Percentiles rank a stretch among this genome's conserved stretches.
phyloP scores from a whole-genome alignment of 1,140 invertebrate species.

The Stegodyphus dumicola region DNA sequence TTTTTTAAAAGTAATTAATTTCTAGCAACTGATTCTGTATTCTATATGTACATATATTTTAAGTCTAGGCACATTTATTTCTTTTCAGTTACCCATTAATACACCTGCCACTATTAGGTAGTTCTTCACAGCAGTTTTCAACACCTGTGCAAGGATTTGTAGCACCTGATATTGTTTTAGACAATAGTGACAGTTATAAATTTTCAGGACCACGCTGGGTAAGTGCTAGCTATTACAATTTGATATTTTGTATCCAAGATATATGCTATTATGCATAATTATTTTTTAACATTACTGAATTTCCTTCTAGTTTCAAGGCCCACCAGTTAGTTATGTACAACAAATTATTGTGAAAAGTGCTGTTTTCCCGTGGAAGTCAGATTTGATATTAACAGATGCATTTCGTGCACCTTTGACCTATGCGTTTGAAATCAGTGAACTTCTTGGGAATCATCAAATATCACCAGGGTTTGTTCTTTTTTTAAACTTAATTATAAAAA shows the following conservation, averaged over 20 bases:
- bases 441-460: constrained; percentile 49
- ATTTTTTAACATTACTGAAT: too few relatives aligned
- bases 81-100: constrained; percentile 80
- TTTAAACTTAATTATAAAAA: neutral
- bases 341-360: constrained; percentile 75
- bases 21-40: neutral
- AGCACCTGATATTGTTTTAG: constrained; percentile 62
- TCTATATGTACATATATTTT: neutral
- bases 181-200: constrained; percentile 25
- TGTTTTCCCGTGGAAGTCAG: constrained; percentile 86
- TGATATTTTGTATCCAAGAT: too few relatives aligned
- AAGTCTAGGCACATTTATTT: constrained; percentile 6
- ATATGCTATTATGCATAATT: too few relatives aligned
- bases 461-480: constrained; percentile 24
- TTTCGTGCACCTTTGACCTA: constrained; percentile 82
- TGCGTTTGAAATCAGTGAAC: constrained; percentile 44
- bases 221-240: constrained; percentile 34
- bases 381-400: constrained; percentile 85
- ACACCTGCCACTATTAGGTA: constrained; percentile 84
- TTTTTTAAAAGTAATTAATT: neutral
- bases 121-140: constrained; percentile 77
- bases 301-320: constrained; percentile 68
- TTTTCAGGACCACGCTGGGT: constrained; percentile 64
- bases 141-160: constrained; percentile 68
- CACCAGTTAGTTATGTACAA: constrained; percentile 81